A percentile compares a stretch with the other conserved stretches of the same genome.
These are phyloP conservation scores for Arvicanthis niloticus DNA, from an alignment of 2,113 vertebrate genomes.

Conservation along the genomic window DNA sequence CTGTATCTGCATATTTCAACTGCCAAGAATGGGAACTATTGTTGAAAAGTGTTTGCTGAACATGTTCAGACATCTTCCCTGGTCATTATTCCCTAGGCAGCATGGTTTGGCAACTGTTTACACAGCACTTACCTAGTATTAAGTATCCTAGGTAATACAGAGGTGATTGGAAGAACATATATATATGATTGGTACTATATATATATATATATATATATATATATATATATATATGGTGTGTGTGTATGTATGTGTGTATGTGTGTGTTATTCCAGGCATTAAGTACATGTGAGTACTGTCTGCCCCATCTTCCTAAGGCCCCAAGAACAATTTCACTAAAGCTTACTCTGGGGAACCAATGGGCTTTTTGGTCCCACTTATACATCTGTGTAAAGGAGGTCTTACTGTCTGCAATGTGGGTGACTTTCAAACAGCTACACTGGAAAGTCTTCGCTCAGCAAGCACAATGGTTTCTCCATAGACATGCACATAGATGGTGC, in stretches of 20 bases:
- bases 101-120: not conserved
- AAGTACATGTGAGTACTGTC: not conserved
- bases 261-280: not conserved
- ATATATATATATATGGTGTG: too few species aligned
- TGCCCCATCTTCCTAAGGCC: not conserved
- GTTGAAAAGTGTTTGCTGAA: not conserved
- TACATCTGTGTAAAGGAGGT: not conserved
- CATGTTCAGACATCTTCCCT: not conserved
- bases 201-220: too few species aligned
- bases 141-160: not conserved
- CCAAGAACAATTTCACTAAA: not conserved
- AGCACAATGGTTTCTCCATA: not conserved
- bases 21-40: not conserved
- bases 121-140: not conserved
- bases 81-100: not conserved
- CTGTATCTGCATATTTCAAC: not conserved
- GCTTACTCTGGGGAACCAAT: not conserved
- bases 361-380: not conserved
- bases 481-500: not conserved
- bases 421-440: not conserved
- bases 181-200: too few species aligned
- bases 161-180: not conserved
- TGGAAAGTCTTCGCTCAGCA: not conserved
- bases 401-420: not conserved
- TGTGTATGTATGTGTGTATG: too few species aligned